phyloP scores from a whole-genome alignment of 2,888 invertebrate species.

The Acrobasis consociella region DNA sequence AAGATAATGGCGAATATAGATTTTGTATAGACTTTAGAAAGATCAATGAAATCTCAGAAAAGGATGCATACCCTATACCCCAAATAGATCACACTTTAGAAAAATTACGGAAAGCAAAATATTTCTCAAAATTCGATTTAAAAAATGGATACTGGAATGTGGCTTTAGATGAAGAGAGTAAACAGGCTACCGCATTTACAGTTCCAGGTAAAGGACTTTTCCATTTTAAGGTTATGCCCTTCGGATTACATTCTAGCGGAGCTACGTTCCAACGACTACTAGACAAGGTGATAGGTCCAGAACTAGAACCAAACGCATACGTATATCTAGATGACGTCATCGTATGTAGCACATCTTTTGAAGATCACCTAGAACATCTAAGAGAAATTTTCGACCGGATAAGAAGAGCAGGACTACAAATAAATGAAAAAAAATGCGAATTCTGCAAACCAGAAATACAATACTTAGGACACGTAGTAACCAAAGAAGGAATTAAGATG shows the following conservation, averaged over 20 bases:
- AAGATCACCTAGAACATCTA: too few species aligned
- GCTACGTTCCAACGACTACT: background rate
- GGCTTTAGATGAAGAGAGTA: background rate
- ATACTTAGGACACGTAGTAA: background rate
- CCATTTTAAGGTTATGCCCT: background rate
- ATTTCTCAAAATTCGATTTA: background rate
- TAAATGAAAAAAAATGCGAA: too few species aligned
- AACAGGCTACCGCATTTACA: background rate
- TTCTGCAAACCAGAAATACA: too few species aligned
- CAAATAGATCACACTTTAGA: constrained; percentile 4
- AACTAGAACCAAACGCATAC: constrained; percentile 10
- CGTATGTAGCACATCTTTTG: too few species aligned
- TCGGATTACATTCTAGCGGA: background rate
- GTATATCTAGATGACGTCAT: background rate
- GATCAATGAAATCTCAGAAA: background rate
- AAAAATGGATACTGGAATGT: background rate
- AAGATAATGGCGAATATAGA: background rate
- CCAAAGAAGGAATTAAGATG: background rate
- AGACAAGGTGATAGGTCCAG: background rate
- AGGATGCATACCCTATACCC: background rate
- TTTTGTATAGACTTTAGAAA: background rate
- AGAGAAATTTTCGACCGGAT: too few species aligned
- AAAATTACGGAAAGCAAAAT: background rate
- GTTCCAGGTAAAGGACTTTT: background rate
- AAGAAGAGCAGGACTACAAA: too few species aligned